Evolutionary conservation across 1,140 invertebrate species (phyloP).

Genomic region (Danaus melanippus): DNA sequence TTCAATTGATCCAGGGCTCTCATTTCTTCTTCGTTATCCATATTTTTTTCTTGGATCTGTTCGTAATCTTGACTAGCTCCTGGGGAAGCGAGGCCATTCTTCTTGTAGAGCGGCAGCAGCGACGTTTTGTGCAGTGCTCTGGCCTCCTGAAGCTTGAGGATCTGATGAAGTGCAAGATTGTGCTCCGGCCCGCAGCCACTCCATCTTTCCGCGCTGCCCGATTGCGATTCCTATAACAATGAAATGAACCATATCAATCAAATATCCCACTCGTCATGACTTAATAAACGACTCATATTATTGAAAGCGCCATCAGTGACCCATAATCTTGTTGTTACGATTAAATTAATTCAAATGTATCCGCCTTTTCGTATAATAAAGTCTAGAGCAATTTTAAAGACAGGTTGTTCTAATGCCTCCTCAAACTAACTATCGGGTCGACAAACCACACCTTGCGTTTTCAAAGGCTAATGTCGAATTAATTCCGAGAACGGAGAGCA

Average conservation of each 20-base stretch:
- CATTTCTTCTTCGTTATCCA: conserved; percentile 37
- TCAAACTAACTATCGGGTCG: conserved; percentile 56
- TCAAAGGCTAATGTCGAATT: conserved; percentile 71
- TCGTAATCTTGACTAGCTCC: conserved; percentile 41
- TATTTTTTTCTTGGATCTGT: conserved; percentile 28
- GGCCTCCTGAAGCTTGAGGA: conserved; percentile 63
- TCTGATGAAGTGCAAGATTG: conserved; percentile 62
- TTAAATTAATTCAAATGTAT: conserved; percentile 32
- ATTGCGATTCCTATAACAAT: conserved; percentile 66
- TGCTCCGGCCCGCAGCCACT: conserved; percentile 54
- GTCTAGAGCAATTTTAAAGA: conserved; percentile 52
- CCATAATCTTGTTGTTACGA: conserved; percentile 15
- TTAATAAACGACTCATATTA: conserved; percentile 15
- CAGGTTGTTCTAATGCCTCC: conserved; percentile 50
- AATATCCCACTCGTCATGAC: conserved; percentile 1
- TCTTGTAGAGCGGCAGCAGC: conserved; percentile 62
- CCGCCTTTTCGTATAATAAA: conserved; percentile 44
- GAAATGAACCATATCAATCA: conserved; percentile 17
- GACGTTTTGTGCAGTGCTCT: conserved; percentile 65
- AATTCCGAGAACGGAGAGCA: conserved; percentile 69
- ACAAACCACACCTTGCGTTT: conserved; percentile 69
- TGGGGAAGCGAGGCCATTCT: conserved; percentile 54
- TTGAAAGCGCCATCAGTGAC: conserved; percentile 25
- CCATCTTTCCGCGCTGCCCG: conserved; percentile 60
- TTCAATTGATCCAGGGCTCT: conserved; percentile 58